Conservation (phyloP, 2,888 invertebrate genomes). For the Neelides folsomi region DNA sequence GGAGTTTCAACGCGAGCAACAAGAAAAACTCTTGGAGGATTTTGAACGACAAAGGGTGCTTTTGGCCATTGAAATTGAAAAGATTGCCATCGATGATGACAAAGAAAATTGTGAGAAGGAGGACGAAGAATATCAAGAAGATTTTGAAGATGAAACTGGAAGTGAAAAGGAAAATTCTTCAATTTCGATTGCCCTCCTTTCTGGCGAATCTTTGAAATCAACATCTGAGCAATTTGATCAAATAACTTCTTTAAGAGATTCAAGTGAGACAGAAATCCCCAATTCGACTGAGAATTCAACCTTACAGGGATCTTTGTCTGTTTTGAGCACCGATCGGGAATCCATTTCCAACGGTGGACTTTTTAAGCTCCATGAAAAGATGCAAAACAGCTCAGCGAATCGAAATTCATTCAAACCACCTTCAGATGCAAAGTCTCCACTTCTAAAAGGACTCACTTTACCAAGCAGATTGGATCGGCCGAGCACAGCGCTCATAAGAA, state of each 20-base stretch:
- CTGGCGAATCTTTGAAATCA: background rate
- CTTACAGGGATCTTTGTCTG: background rate
- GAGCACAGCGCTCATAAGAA: slow-evolving; percentile 13
- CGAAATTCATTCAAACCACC: slow-evolving; percentile 14
- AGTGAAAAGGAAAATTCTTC: slow-evolving; percentile 1
- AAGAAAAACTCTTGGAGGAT: slow-evolving; percentile 48
- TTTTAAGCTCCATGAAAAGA: slow-evolving; percentile 21
- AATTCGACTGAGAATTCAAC: background rate
- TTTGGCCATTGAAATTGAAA: slow-evolving; percentile 35
- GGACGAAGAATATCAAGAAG: background rate
- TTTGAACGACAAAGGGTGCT: slow-evolving; percentile 53
- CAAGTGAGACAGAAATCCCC: background rate
- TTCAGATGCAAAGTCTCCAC: slow-evolving; percentile 22
- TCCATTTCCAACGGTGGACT: slow-evolving; percentile 16
- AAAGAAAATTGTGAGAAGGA: background rate
- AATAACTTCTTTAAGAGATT: no score
- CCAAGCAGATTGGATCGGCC: slow-evolving; percentile 22
- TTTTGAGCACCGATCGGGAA: background rate
- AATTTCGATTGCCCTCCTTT: background rate
- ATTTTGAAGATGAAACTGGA: background rate
- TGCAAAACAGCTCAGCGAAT: slow-evolving; percentile 20
- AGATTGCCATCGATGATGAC: background rate
- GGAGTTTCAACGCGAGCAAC: slow-evolving; percentile 52
- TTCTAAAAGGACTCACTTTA: slow-evolving; percentile 25
- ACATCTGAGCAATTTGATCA: no score